Percentiles rank a stretch among this genome's conserved stretches.
Evolutionary conservation across 2,888 invertebrate genomes (phyloP).

Genomic region (Dyspetes luteomarginatus): DNA sequence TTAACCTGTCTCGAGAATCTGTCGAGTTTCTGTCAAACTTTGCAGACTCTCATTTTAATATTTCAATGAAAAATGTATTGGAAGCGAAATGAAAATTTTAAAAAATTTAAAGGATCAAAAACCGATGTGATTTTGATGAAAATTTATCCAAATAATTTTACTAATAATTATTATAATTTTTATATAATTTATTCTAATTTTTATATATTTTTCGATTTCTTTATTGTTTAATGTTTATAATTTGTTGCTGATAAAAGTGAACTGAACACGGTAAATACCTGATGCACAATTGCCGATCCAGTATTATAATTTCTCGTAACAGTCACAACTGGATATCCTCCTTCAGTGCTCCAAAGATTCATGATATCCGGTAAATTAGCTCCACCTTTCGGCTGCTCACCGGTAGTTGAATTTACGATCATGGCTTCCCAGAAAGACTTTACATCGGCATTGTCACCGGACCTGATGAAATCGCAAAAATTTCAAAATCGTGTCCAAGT

Average conservation of each 20-base stretch:
- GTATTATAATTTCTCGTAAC: constrained; percentile 75
- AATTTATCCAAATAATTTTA: too few species aligned
- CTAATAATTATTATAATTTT: too few species aligned
- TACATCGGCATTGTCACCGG: constrained; percentile 69
- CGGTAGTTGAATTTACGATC: constrained; percentile 65
- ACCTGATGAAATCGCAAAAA: constrained; percentile 67
- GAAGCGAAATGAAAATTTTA: too few species aligned
- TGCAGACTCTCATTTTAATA: too few species aligned
- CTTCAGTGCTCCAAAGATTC: constrained; percentile 74
- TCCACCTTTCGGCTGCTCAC: constrained; percentile 64
- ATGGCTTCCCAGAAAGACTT: constrained; percentile 73
- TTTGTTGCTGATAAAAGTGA: too few species aligned
- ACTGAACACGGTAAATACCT: constrained; percentile 70
- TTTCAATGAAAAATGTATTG: too few species aligned
- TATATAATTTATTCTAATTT: too few species aligned
- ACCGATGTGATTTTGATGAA: too few species aligned
- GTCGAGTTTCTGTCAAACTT: neutral
- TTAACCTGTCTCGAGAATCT: neutral
- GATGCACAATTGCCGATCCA: constrained; percentile 70
- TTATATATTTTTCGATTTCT: too few species aligned
- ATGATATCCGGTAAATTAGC: constrained; percentile 72
- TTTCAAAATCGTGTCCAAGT: neutral
- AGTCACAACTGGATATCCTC: constrained; percentile 79
- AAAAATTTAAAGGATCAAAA: too few species aligned
- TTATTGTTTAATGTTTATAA: too few species aligned